phyloP scores from a whole-genome alignment of 64 coral and sea anemone genomes.

The Pachyseris speciosa region DNA sequence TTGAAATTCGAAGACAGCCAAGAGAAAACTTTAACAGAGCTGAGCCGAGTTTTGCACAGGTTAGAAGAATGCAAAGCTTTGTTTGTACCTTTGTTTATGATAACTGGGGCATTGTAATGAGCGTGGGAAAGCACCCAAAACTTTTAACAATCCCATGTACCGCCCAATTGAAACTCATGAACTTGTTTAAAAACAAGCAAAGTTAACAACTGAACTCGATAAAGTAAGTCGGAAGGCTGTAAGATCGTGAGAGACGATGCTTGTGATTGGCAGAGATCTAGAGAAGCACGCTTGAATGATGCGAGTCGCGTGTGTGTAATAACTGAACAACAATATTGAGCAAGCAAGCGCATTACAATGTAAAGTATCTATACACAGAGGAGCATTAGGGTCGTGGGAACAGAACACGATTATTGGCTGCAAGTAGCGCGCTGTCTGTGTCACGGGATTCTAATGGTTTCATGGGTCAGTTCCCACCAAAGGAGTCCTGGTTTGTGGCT shows the following conservation, averaged over 20 bases:
- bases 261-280: constrained; percentile 37
- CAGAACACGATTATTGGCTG: constrained; percentile 61
- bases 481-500: not conserved
- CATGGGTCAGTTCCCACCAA: constrained; percentile 8
- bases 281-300: constrained; percentile 65
- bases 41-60: not conserved
- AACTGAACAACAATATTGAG: constrained; percentile 49
- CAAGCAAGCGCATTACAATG: constrained; percentile 2
- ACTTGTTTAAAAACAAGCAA: constrained; percentile 64
- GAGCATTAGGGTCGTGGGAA: constrained; percentile 72
- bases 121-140: constrained; percentile 79
- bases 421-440: not conserved
- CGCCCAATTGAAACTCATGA: constrained; percentile 44
- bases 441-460: constrained; percentile 15
- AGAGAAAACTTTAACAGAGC: not conserved
- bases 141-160: constrained; percentile 26
- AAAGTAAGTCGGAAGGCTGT: constrained; percentile 51
- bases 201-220: constrained; percentile 32
- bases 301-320: constrained; percentile 62
- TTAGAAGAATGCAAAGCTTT: not conserved
- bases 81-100: constrained; percentile 70
- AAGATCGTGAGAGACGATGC: constrained; percentile 61
- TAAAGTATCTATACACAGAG: not conserved
- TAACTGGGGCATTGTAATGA: constrained; percentile 68
- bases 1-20: not conserved